phyloP scores from a whole-genome alignment of 2,888 invertebrate genomes.

The Nemapogon koenigi region DNA sequence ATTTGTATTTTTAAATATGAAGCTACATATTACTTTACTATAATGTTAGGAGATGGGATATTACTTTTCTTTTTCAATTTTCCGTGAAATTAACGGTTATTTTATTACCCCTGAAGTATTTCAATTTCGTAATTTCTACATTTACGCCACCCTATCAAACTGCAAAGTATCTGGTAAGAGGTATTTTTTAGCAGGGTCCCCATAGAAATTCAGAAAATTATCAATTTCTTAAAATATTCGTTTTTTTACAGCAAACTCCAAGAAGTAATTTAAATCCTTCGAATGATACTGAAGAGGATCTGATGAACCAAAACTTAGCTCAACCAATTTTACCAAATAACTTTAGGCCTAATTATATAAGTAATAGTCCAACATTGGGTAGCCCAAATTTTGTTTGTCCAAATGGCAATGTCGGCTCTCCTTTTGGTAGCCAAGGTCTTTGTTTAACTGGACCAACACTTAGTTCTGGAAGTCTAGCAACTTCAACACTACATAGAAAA shows the following conservation, averaged over 20 bases:
- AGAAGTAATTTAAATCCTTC: constrained; percentile 23
- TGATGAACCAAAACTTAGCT: constrained; percentile 43
- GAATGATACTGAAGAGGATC: constrained; percentile 42
- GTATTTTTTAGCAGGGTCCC: background rate
- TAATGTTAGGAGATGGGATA: no score
- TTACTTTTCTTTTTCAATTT: no score
- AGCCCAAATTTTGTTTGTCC: constrained; percentile 59
- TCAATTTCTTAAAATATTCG: background rate
- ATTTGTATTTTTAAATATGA: no score
- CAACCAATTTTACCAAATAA: constrained; percentile 36
- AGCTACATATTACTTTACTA: no score
- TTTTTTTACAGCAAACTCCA: background rate
- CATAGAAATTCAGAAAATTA: background rate
- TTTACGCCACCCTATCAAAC: no score
- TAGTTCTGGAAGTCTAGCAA: constrained; percentile 49
- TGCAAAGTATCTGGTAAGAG: no score
- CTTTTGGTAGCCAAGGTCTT: constrained; percentile 47
- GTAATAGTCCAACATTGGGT: constrained; percentile 52
- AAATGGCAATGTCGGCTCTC: constrained; percentile 46
- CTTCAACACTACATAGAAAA: constrained; percentile 55
- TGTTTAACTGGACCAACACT: constrained; percentile 48
- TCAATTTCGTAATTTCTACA: no score
- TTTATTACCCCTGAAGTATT: no score
- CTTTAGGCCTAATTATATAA: constrained; percentile 48
- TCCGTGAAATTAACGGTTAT: no score